A percentile compares a stretch with the other conserved stretches of the same genome.
These are phyloP conservation scores for Sceloporus undulatus DNA, from an alignment of 2,113 vertebrate species.

Conservation along the genomic window DNA sequence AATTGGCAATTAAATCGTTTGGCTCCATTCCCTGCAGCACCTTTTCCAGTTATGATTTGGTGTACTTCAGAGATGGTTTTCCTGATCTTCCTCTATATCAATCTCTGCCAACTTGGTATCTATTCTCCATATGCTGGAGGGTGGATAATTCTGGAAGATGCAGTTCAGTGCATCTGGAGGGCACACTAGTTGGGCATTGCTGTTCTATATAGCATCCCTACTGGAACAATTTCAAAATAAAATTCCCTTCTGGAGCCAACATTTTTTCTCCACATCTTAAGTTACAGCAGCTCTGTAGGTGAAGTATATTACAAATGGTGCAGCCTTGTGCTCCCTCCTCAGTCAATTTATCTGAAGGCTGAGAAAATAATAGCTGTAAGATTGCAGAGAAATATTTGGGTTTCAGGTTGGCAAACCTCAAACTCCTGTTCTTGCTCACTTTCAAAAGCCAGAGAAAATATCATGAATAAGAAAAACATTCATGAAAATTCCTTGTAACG, in stretches of 20 bases:
- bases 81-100: neutral
- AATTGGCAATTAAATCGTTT: neutral
- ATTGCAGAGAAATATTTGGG: neutral
- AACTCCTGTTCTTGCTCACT: slow-evolving; percentile 14
- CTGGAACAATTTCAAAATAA: slow-evolving; percentile 4
- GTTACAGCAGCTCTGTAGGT: neutral
- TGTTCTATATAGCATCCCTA: neutral
- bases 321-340: neutral
- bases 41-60: neutral
- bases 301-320: neutral
- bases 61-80: neutral
- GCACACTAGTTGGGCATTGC: neutral
- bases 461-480: slow-evolving; percentile 2
- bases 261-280: neutral
- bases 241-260: neutral
- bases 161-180: neutral
- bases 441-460: slow-evolving; percentile 22
- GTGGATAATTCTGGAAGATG: neutral
- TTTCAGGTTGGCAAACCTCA: slow-evolving; percentile 8
- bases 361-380: slow-evolving; percentile 2
- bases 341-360: neutral
- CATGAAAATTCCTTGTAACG: neutral
- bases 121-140: neutral
- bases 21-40: neutral
- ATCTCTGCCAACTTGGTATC: too few relatives aligned